These are phyloP conservation scores for Brenthis daphne DNA, from an alignment of 2,888 invertebrate genomes.

Conservation along the genomic window DNA sequence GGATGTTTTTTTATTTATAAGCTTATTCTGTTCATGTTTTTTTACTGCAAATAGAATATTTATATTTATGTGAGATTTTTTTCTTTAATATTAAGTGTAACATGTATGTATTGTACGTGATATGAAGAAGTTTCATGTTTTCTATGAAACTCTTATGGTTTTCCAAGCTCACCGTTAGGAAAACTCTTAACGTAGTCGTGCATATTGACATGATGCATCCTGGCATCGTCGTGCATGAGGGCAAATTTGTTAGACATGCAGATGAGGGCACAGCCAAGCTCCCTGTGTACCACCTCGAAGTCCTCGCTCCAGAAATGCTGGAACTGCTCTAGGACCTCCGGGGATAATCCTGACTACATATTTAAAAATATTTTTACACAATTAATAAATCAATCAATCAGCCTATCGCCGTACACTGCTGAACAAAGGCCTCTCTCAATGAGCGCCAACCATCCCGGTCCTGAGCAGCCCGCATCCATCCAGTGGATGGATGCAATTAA, in stretches of 20 bases:
- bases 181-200: slow-evolving; percentile 71
- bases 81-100: too few relatives aligned
- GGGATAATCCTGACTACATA: slow-evolving; percentile 63
- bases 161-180: slow-evolving; percentile 58
- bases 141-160: neutral
- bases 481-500: too few relatives aligned
- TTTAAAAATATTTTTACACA: neutral
- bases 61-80: too few relatives aligned
- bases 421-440: too few relatives aligned
- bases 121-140: neutral
- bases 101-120: neutral
- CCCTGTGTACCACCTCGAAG: slow-evolving; percentile 73
- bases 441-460: too few relatives aligned
- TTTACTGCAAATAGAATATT: too few relatives aligned
- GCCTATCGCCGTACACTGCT: too few relatives aligned
- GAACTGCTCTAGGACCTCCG: slow-evolving; percentile 69
- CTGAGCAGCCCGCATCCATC: too few relatives aligned
- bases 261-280: slow-evolving; percentile 75
- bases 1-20: too few relatives aligned
- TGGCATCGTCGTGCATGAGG: slow-evolving; percentile 67
- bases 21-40: too few relatives aligned
- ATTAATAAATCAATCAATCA: too few relatives aligned
- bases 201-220: slow-evolving; percentile 74
- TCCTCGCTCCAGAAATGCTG: slow-evolving; percentile 76
- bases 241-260: slow-evolving; percentile 78